Percentiles rank a stretch among this genome's conserved stretches.
phyloP scores from a whole-genome alignment of 2,113 vertebrate genomes.

The Petrocephalus microphthalmus region DNA sequence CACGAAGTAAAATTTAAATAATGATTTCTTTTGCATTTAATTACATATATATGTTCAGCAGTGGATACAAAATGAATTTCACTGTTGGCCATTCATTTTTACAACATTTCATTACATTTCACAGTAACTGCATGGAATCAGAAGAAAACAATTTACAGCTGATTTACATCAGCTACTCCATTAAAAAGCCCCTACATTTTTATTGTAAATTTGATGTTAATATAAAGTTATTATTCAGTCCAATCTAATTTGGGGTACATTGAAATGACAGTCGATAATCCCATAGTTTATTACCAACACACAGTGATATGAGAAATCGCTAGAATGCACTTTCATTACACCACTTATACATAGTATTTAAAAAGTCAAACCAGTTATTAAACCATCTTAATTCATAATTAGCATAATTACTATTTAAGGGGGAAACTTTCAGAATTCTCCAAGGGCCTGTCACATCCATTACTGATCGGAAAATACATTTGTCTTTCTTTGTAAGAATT shows the following conservation, averaged over 20 bases:
- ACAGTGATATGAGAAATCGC: neutral
- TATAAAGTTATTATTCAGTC: neutral
- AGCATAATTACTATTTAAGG: constrained; percentile 78
- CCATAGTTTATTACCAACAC: neutral
- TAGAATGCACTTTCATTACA: neutral
- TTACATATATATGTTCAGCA: neutral
- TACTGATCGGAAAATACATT: constrained; percentile 79
- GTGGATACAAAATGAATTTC: neutral
- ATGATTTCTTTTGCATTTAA: neutral
- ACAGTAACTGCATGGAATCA: neutral
- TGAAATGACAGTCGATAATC: neutral
- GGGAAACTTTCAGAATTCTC: constrained; percentile 72
- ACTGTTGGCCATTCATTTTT: neutral
- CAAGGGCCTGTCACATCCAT: constrained; percentile 68
- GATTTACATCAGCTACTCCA: neutral
- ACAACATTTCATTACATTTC: neutral
- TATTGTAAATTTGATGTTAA: neutral
- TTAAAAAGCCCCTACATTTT: neutral
- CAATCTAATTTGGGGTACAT: neutral
- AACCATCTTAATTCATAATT: neutral
- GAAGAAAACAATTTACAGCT: neutral
- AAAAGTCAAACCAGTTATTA: neutral
- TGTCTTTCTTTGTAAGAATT: constrained; percentile 49
- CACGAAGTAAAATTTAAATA: neutral
- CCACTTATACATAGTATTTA: neutral